Evolutionary conservation across 2,888 invertebrate species (phyloP), one percentile per base, ranked within the genome.

Genomic region (Meandrusa payeni): DNA sequence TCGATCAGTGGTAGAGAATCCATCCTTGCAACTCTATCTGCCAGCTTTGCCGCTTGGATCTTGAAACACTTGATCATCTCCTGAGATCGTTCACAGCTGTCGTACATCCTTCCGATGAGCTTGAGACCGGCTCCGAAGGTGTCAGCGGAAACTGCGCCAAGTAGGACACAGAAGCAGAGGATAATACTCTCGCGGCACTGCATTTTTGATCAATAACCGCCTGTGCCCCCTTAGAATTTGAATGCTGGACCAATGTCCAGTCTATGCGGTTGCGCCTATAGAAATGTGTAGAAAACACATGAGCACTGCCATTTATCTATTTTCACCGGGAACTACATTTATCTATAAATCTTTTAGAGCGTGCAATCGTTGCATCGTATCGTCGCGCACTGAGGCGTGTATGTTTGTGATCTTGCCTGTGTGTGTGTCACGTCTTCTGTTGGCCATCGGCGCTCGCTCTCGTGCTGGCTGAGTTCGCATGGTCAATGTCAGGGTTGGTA

Each of bases 41-140:
- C 80, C 24, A 93, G 74, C 61, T 91, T 93, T 0, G 91, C 80
- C 0, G 92, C 92, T 64, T 93, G 91, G 41, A 93, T 81, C 75
- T 94, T 93, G 55, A 93, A 87, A 65, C 94, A 94, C 85, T 91
- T 92, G 53, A 92, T 74, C 37, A 92, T 81, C 60, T 93, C 91
- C 49, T 90, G 88, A 29, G 90, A 89, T 48, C 83, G 79, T 53
- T 90, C 89, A 68, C 94, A 94, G 64, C 91, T 90, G 53, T 89
- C 81, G 62, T 90, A 90, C 55, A 90, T 82, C 71, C 83, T 89
- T 55, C 86, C 77, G 27, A 90, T 60, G 32, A 90, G 70, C 65
- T 86, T 86, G 52, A 87, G 64, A 46, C 89, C 87, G 44, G 74
- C 73, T 51, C 74, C 76, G 45, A 87, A 70, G 54, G 78, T 72